Conservation (phyloP, 2,797 vertebrate genomes). For the Anguilla megastoma region DNA sequence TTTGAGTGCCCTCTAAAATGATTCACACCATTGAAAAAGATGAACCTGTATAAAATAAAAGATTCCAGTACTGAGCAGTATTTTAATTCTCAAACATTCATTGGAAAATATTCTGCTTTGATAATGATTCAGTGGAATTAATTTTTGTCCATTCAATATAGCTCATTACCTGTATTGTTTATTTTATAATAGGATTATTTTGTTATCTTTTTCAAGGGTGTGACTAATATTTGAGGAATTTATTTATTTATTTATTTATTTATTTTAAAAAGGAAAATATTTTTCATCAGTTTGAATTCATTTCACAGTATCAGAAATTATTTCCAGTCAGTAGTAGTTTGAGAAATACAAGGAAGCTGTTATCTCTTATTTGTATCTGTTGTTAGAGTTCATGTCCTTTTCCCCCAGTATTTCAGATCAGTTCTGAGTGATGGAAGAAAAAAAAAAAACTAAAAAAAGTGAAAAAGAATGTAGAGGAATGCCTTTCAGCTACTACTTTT, state of each 20-base stretch:
- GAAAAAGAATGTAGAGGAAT: conserved; percentile 59
- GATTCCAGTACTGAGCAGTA: too few species aligned
- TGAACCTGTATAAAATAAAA: not conserved
- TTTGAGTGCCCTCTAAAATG: too few species aligned
- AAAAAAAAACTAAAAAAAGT: conserved; percentile 50
- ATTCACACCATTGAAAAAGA: too few species aligned
- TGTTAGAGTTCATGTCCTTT: not conserved
- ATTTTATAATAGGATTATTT: too few species aligned
- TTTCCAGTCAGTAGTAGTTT: not conserved
- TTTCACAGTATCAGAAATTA: not conserved
- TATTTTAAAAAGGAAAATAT: not conserved
- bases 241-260: too few species aligned
- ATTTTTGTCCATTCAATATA: too few species aligned
- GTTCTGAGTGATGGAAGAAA: conserved; percentile 33
- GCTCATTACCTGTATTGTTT: too few species aligned
- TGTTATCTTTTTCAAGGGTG: too few species aligned
- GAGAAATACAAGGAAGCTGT: not conserved
- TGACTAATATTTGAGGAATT: too few species aligned
- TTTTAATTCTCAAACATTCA: too few species aligned
- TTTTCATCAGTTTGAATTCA: not conserved
- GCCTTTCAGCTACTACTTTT: conserved; percentile 74
- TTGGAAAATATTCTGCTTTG: not conserved
- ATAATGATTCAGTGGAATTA: too few species aligned
- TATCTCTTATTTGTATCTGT: not conserved
- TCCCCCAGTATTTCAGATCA: not conserved